A percentile compares a stretch with the other conserved stretches of the same genome.
Evolutionary conservation across 2,113 vertebrate species (phyloP).

Genomic region (Chroicocephalus ridibundus): DNA sequence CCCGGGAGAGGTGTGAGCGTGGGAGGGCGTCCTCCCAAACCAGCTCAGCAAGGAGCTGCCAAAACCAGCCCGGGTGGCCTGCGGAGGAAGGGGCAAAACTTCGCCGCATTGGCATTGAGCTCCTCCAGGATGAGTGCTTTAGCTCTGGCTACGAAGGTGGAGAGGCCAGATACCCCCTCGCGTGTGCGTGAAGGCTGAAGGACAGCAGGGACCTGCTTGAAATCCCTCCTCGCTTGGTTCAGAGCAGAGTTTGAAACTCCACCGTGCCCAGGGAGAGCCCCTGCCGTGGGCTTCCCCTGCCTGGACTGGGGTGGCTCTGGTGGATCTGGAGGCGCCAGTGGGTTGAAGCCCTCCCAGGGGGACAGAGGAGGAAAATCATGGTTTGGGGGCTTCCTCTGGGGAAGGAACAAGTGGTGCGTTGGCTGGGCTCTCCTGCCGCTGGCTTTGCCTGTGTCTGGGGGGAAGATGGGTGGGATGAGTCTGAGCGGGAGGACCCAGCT

Average conservation of each 20-base stretch:
- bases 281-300: neutral
- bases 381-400: neutral
- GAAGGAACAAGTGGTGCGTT: fast-evolving
- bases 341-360: neutral
- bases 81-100: neutral
- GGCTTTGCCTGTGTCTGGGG: neutral
- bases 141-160: too few relatives aligned
- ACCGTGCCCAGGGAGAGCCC: fast-evolving
- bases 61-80: neutral
- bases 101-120: fast-evolving
- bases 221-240: neutral
- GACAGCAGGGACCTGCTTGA: neutral
- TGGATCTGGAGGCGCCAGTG: neutral
- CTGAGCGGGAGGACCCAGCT: neutral
- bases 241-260: neutral
- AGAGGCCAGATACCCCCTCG: neutral
- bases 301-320: neutral
- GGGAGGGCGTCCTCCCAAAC: neutral
- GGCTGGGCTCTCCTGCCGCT: neutral
- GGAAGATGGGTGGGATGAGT: neutral
- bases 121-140: neutral
- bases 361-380: neutral
- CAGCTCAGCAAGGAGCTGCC: neutral
- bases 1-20: fast-evolving
- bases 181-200: neutral